Percentiles rank a stretch among this genome's conserved stretches.
Evolutionary conservation across 2,888 invertebrate genomes (phyloP).

Genomic region (Octonoba sinensis): DNA sequence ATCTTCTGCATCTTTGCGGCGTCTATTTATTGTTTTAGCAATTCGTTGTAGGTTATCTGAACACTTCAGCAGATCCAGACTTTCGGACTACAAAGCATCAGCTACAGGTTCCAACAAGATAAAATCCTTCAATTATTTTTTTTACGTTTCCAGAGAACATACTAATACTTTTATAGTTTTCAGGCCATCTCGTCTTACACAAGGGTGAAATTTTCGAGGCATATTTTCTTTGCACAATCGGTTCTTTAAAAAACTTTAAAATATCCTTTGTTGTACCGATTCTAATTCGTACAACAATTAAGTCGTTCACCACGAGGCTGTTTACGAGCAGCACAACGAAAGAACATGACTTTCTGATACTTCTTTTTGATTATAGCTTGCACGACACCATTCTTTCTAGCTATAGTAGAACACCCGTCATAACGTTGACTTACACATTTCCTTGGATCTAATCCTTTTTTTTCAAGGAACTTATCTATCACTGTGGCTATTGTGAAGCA

Average conservation of each 20-base stretch:
- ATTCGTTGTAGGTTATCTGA: too few relatives aligned
- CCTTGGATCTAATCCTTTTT: neutral
- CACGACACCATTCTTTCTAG: neutral
- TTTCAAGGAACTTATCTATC: neutral
- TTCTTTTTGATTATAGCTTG: neutral
- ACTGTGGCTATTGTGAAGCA: neutral
- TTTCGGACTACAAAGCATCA: neutral
- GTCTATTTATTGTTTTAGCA: too few relatives aligned
- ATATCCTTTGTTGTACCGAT: neutral
- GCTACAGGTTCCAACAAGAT: neutral
- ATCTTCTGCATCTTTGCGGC: too few relatives aligned
- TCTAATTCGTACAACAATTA: neutral
- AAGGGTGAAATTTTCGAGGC: neutral
- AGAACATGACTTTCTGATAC: too few relatives aligned
- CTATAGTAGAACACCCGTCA: neutral
- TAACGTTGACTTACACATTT: neutral
- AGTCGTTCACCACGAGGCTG: too few relatives aligned
- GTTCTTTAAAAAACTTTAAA: neutral
- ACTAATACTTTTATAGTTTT: constrained; percentile 1
- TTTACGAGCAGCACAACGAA: too few relatives aligned
- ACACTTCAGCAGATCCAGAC: neutral
- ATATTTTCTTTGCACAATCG: neutral
- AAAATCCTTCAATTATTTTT: too few relatives aligned
- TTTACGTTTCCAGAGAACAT: too few relatives aligned
- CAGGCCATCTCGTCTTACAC: neutral